Evolutionary conservation across 2,113 vertebrate genomes (phyloP), one percentile per base, ranked within the genome.

Genomic region (Potamarius usumacintae): DNA sequence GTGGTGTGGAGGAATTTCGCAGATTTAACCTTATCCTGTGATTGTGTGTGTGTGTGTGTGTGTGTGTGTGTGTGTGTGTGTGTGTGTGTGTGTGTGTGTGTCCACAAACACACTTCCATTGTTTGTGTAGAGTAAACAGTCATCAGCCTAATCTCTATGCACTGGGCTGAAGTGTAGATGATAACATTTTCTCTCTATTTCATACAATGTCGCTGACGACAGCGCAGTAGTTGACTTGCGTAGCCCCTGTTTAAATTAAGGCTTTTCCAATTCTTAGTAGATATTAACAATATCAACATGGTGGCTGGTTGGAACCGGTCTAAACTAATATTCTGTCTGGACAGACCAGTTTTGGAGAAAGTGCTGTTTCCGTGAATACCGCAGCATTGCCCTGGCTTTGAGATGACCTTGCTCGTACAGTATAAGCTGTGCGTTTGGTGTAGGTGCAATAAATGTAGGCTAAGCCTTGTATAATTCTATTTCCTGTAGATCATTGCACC

Each of bases 1-100:
- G 91, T 92, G 91, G 42, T 83, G 91, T 89, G 86, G 89, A 88
- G 88, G 50, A 82, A 88, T 84, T 88, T 85, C 91, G 84, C 65
- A 89, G 80, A 87, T 80, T 84, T 34, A 87, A 83, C 84, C 90
- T 83, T 84, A 60, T 87, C 79, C 85, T 90, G 85, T 87, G 85
- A 90, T 85, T 85, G n/a, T 84, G 34, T 34, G 34, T 34, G 34
- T 82, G 53, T 82, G 79, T 81, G 27, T 69, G 20, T 30, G n/a
- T 85, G n/a, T 84, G 34, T 34, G 34, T 34, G 34, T 34, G 34
- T 34, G 34, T 34, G 34, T 42, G 34, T 42, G 34, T 42, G 34
- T 86, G 25, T 53, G 48, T 76, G 71, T 82, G 53, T 82, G 86
- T 74, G 69, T 82, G 53, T 82, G 79, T 81, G 27, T 69, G 20